phyloP scores from a whole-genome alignment of 2,888 invertebrate species.

The Hetaerina titia region DNA sequence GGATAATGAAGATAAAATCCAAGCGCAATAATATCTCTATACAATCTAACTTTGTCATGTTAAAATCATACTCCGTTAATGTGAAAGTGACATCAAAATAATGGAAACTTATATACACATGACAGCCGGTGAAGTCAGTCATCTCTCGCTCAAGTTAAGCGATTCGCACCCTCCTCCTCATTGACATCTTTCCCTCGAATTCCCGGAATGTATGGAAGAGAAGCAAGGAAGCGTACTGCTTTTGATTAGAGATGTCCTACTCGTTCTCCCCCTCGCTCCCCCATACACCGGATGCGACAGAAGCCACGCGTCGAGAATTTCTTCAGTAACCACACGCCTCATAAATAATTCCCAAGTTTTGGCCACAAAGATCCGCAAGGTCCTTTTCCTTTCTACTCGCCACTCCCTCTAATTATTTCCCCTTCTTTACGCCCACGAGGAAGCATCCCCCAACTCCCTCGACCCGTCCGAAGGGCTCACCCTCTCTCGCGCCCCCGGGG shows the following conservation, averaged over 20 bases:
- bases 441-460: background rate
- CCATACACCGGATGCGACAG: background rate
- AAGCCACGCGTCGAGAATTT: background rate
- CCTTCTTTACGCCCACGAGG: no score
- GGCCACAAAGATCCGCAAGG: background rate
- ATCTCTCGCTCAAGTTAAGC: no score
- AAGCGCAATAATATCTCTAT: no score
- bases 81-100: no score
- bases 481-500: no score
- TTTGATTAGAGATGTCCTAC: background rate
- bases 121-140: no score
- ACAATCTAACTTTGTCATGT: no score
- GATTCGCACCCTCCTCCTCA: no score
- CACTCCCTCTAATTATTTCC: slow-evolving; percentile 2
- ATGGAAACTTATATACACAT: no score
- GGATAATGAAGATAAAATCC: no score
- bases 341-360: slow-evolving; percentile 4
- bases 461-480: background rate
- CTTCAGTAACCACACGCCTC: background rate
- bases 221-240: background rate
- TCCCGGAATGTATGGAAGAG: background rate
- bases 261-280: background rate
- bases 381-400: background rate
- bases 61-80: no score
- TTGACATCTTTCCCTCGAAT: background rate